phyloP scores from a whole-genome alignment of 2,888 invertebrate genomes.

The Hemicrepidius hirtus region DNA sequence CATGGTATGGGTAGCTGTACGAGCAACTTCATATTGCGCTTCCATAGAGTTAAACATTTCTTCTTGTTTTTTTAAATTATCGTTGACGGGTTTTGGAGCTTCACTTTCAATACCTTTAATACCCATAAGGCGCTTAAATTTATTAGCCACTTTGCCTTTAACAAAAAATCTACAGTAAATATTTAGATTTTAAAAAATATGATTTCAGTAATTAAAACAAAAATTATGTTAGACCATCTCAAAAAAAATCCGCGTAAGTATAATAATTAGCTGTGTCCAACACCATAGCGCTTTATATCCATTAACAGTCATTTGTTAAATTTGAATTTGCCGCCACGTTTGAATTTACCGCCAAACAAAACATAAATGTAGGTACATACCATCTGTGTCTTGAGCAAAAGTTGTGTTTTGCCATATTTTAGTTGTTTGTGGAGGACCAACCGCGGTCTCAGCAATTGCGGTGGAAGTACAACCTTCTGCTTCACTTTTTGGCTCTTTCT shows the following conservation, averaged over 20 bases:
- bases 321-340: too few relatives aligned
- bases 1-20: slow-evolving; percentile 97
- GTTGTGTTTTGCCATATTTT: slow-evolving; percentile 86
- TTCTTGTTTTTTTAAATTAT: slow-evolving; percentile 82
- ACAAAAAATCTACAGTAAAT: too few relatives aligned
- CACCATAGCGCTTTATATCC: too few relatives aligned
- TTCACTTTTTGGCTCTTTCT: slow-evolving; percentile 74
- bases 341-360: too few relatives aligned
- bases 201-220: too few relatives aligned
- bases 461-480: slow-evolving; percentile 60
- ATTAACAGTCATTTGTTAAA: too few relatives aligned
- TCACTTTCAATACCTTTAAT: slow-evolving; percentile 81
- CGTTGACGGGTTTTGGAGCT: slow-evolving; percentile 71
- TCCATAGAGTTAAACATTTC: slow-evolving; percentile 96
- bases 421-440: slow-evolving; percentile 72
- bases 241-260: too few relatives aligned
- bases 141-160: slow-evolving; percentile 88
- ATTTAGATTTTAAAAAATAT: too few relatives aligned
- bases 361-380: too few relatives aligned
- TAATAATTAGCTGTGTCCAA: too few relatives aligned
- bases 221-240: too few relatives aligned
- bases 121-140: slow-evolving; percentile 98
- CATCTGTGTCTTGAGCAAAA: slow-evolving; percentile 93
- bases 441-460: slow-evolving; percentile 59
- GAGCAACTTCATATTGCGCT: slow-evolving; percentile 96